A percentile compares a stretch with the other conserved stretches of the same genome.
These are phyloP conservation scores for Calephelis perditalis DNA, from an alignment of 2,888 invertebrate species.

Conservation along the genomic window DNA sequence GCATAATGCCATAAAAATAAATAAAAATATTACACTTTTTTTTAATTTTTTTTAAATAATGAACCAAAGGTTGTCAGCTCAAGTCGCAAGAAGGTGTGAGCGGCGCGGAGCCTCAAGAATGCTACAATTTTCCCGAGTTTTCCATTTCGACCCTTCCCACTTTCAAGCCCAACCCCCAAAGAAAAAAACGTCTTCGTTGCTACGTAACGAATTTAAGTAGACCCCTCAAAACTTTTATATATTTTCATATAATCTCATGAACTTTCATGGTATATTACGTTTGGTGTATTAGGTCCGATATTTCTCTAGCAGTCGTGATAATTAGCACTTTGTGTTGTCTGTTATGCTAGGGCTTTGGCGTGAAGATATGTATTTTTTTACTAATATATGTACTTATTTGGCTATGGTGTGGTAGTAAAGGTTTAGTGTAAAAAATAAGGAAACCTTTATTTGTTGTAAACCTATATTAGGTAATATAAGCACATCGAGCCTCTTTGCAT, in stretches of 20 bases:
- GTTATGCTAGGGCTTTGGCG: too few relatives aligned
- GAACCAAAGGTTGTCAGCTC: slow-evolving; percentile 43
- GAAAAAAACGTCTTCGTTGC: slow-evolving; percentile 62
- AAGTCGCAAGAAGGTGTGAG: slow-evolving; percentile 71
- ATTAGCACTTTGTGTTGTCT: too few relatives aligned
- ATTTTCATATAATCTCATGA: not conserved
- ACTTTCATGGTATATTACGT: not conserved
- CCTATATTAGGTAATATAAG: too few relatives aligned
- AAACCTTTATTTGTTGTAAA: too few relatives aligned
- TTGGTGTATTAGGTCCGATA: too few relatives aligned
- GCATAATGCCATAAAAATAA: not conserved
- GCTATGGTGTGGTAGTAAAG: too few relatives aligned
- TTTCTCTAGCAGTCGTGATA: too few relatives aligned
- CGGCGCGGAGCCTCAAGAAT: slow-evolving; percentile 76
- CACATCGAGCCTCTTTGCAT: too few relatives aligned
- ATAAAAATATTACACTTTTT: not conserved
- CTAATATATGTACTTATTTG: too few relatives aligned
- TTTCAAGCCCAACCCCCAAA: slow-evolving; percentile 35
- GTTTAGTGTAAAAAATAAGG: too few relatives aligned
- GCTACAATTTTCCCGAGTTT: slow-evolving; percentile 79
- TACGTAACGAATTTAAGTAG: slow-evolving; percentile 40
- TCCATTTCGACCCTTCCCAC: slow-evolving; percentile 66
- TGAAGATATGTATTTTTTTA: too few relatives aligned
- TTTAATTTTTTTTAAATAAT: not conserved
- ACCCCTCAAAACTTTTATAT: slow-evolving; percentile 14